Evolutionary conservation across 2,113 vertebrate species (phyloP).

Genomic region (Morone chrysops): DNA sequence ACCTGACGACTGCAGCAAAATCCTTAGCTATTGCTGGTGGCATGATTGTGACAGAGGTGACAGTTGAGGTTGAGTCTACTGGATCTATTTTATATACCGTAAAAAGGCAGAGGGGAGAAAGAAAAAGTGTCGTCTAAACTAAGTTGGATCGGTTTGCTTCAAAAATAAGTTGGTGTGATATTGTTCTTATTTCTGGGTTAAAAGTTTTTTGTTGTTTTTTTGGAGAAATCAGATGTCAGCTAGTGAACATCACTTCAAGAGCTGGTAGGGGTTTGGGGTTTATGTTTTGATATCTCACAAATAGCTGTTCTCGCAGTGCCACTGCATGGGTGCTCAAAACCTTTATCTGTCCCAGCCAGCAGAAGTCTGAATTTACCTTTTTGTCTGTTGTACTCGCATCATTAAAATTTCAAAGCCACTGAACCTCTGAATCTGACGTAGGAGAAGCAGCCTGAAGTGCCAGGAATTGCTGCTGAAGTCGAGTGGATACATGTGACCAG

Average conservation of each 20-base stretch:
- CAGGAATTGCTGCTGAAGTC: not conserved
- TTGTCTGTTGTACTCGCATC: not conserved
- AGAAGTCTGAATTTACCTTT: not conserved
- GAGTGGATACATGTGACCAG: not conserved
- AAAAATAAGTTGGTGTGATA: not conserved
- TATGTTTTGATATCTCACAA: not conserved
- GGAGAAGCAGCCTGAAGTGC: not conserved
- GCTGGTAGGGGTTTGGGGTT: not conserved
- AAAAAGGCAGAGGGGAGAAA: not conserved
- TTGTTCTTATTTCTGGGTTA: not conserved
- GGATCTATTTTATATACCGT: constrained; percentile 4
- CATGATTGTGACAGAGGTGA: constrained; percentile 6
- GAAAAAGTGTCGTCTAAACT: not conserved
- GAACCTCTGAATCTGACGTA: not conserved
- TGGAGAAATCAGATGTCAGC: not conserved
- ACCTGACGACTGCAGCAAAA: not conserved
- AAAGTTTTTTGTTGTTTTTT: not conserved
- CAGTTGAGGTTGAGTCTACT: constrained; percentile 13
- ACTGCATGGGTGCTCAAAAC: not conserved
- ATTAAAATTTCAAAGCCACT: constrained; percentile 1
- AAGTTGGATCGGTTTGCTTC: not conserved
- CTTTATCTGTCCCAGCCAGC: not conserved
- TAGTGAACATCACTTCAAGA: not conserved
- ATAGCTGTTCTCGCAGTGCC: not conserved
- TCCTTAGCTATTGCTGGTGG: not conserved